Evolutionary conservation across 2,888 invertebrate species (phyloP).

Genomic region (Cephus runcator): DNA sequence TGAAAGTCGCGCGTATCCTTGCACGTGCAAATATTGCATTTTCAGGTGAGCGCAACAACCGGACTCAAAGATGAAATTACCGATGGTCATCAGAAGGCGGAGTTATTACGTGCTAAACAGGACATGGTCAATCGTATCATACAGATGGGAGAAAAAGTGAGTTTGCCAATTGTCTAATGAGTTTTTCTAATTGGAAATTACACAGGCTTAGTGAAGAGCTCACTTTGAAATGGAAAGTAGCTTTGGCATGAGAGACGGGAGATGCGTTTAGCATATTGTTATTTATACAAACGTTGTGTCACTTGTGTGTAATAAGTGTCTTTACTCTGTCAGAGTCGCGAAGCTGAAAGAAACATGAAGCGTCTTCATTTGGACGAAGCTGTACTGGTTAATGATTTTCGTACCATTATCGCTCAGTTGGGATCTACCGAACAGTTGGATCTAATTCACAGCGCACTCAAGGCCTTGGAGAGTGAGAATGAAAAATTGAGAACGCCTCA

Average conservation of each 20-base stretch:
- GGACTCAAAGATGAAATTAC: conserved; percentile 49
- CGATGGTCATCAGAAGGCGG: conserved; percentile 54
- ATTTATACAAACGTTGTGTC: background rate
- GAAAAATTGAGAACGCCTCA: conserved; percentile 31
- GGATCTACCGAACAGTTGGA: conserved; percentile 57
- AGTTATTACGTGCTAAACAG: conserved; percentile 59
- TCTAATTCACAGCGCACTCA: conserved; percentile 52
- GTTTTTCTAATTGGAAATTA: background rate
- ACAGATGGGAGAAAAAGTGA: conserved; percentile 63
- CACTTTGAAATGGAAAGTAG: background rate
- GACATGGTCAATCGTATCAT: conserved; percentile 62
- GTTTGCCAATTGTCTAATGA: background rate
- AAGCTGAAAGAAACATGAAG: conserved; percentile 55
- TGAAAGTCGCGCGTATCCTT: background rate
- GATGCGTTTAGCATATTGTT: background rate
- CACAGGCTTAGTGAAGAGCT: background rate
- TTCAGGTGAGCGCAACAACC: background rate
- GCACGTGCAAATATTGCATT: background rate
- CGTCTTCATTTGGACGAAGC: conserved; percentile 54
- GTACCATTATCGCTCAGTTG: conserved; percentile 56
- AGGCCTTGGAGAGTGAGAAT: conserved; percentile 49
- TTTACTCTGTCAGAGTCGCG: conserved; percentile 46
- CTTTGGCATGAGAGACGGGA: background rate
- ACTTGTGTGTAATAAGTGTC: background rate
- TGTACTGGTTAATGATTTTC: conserved; percentile 57